Evolutionary conservation across 2,888 invertebrate genomes (phyloP), one percentile per base, ranked within the genome.

Genomic region (Platerodrilus igneus): DNA sequence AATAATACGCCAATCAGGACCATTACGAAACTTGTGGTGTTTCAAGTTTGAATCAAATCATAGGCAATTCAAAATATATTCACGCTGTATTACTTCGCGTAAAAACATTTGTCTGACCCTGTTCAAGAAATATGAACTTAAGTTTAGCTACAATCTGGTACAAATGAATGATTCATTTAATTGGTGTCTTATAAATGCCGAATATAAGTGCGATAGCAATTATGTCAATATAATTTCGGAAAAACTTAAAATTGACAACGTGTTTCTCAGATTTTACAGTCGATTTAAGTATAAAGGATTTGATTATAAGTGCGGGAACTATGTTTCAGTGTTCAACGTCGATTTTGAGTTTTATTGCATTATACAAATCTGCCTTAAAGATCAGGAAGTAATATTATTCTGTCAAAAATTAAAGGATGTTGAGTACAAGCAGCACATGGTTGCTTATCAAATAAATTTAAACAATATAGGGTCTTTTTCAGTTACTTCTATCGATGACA

Each of bases 71-170:
- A 52, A 55, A 37, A 14, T 43, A 5, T 57, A 59, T 52, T 42
- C 50, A 2, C 45, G 52, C 32, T 47, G 44, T 4, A 57, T 51
- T 14, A 51, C 47, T n/a, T 54, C 54, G 2, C 33, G 57, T 4
- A 55, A 53, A 48, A 56, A 59, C 35, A 49, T 55, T 35, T 50
- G 50, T 16, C 14, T 57, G 6, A 52, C 51, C 2, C 46, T 58
- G 35, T 35, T 51, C 3, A 53, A 46, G 39, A 55, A 55, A 42
- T 52, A 37, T 37, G 43, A 51, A 28, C 31, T 54, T 11, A 51
- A 52, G 50, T 51, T 53, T 47, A 48, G 50, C 26, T 42, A 46
- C 33, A 30, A 38, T 10, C 19, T 41, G 19, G 30, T 23, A 13
- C 23, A 25, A 18, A 5, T 15, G 17, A 26, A 19, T 4, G 7